A percentile compares a stretch with the other conserved stretches of the same genome.
Conservation (phyloP, 1,140 invertebrate genomes). For the Phymastichus coffea region DNA sequence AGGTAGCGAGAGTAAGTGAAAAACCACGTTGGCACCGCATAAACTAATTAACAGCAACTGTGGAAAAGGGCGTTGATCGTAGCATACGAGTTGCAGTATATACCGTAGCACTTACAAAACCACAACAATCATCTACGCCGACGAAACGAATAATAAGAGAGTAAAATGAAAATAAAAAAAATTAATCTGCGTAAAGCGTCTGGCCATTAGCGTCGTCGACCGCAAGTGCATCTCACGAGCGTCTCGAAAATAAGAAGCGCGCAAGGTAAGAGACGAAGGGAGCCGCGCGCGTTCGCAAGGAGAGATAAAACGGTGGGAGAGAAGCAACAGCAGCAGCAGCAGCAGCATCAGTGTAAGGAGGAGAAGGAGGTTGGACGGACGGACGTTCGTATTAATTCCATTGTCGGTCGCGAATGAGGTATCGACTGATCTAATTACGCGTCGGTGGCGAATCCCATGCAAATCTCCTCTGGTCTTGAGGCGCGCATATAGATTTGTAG, state of each 20-base stretch:
- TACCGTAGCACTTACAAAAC: too few relatives aligned
- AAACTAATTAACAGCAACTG: too few relatives aligned
- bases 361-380: too few relatives aligned
- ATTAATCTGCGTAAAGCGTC: neutral
- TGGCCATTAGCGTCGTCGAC: constrained; percentile 10
- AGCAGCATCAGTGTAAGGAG: neutral
- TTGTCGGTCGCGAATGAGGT: constrained; percentile 24
- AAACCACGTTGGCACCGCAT: too few relatives aligned
- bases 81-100: too few relatives aligned
- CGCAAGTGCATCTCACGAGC: neutral
- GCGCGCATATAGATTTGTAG: constrained; percentile 37
- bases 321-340: neutral
- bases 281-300: too few relatives aligned
- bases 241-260: constrained; percentile 5
- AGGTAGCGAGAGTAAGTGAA: neutral
- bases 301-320: neutral
- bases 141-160: too few relatives aligned
- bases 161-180: neutral
- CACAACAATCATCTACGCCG: too few relatives aligned
- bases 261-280: too few relatives aligned
- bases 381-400: constrained; percentile 25
- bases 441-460: constrained; percentile 26
- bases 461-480: constrained; percentile 21
- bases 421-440: constrained; percentile 31
- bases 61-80: too few relatives aligned